Percentiles rank a stretch among this genome's conserved stretches.
phyloP scores from a whole-genome alignment of 2,797 vertebrate species.

The Neostethus bicornis region DNA sequence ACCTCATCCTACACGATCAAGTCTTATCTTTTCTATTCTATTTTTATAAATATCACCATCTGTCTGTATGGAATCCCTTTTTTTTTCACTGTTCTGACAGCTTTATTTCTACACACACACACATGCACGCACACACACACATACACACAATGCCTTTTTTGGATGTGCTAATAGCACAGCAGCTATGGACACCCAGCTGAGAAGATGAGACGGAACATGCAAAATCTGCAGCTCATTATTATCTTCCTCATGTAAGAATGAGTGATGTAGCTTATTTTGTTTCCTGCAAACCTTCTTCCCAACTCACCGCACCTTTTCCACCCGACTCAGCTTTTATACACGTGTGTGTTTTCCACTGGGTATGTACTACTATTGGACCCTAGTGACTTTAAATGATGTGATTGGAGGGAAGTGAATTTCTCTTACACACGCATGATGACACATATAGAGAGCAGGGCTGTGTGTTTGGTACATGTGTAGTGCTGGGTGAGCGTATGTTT shows the following conservation, averaged over 20 bases:
- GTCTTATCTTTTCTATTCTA: slow-evolving; percentile 27
- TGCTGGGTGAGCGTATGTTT: slow-evolving; percentile 16
- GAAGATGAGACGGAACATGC: slow-evolving; percentile 34
- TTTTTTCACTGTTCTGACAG: slow-evolving; percentile 41
- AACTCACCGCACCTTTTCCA: slow-evolving; percentile 27
- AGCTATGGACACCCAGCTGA: slow-evolving; percentile 38
- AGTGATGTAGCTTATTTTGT: slow-evolving; percentile 20
- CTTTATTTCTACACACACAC: slow-evolving; percentile 46
- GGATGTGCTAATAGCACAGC: slow-evolving; percentile 43
- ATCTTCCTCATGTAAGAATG: slow-evolving; percentile 24
- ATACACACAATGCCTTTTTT: slow-evolving; percentile 52
- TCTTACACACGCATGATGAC: slow-evolving; percentile 37
- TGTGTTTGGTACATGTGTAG: slow-evolving; percentile 15
- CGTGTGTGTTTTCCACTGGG: slow-evolving; percentile 18
- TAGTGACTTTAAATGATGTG: slow-evolving; percentile 28
- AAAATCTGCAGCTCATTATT: slow-evolving; percentile 34
- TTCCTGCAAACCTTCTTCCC: slow-evolving; percentile 31
- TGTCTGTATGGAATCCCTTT: slow-evolving; percentile 44
- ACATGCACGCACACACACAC: slow-evolving; percentile 48
- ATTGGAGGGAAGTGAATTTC: slow-evolving; percentile 62
- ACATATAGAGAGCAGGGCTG: too few species aligned
- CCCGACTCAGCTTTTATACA: slow-evolving; percentile 17
- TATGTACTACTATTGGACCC: slow-evolving; percentile 31
- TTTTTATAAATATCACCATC: slow-evolving; percentile 54
- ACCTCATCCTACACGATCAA: slow-evolving; percentile 34